Percentiles rank a stretch among this genome's conserved stretches.
Evolutionary conservation across 1,140 invertebrate species (phyloP).

Genomic region (Amphibalanus amphitrite): DNA sequence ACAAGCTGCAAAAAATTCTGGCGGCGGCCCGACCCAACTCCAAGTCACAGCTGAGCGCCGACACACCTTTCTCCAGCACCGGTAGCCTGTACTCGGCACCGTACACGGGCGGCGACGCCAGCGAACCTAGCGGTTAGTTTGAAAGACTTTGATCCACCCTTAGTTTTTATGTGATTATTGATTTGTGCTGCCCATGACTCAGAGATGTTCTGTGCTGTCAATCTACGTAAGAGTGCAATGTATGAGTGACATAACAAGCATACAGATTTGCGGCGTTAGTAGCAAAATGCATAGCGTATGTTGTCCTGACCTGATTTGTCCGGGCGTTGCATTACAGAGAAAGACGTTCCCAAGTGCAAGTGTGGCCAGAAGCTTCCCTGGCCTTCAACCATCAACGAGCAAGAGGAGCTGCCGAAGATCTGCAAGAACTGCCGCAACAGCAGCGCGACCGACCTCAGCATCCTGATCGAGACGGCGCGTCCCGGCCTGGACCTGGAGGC

Average conservation of each 20-base stretch:
- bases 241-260: too few species aligned
- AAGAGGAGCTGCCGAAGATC: neutral
- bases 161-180: too few species aligned
- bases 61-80: neutral
- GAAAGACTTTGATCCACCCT: too few species aligned
- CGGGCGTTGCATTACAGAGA: too few species aligned
- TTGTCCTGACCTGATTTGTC: too few species aligned
- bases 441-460: neutral
- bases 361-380: neutral
- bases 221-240: too few species aligned
- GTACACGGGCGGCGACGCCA: neutral
- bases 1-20: constrained; percentile 48
- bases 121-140: neutral
- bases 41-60: neutral
- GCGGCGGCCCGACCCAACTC: constrained; percentile 4
- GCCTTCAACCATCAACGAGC: neutral
- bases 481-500: neutral
- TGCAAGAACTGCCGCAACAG: neutral
- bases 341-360: neutral
- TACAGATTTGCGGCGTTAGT: too few species aligned
- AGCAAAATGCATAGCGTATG: too few species aligned
- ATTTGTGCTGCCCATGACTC: too few species aligned
- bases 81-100: neutral
- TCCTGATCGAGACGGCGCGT: neutral
- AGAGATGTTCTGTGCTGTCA: too few species aligned